Base-by-base conservation (phyloP, 2,888 invertebrate species). In the Zaprionus bogoriensis region DNA sequence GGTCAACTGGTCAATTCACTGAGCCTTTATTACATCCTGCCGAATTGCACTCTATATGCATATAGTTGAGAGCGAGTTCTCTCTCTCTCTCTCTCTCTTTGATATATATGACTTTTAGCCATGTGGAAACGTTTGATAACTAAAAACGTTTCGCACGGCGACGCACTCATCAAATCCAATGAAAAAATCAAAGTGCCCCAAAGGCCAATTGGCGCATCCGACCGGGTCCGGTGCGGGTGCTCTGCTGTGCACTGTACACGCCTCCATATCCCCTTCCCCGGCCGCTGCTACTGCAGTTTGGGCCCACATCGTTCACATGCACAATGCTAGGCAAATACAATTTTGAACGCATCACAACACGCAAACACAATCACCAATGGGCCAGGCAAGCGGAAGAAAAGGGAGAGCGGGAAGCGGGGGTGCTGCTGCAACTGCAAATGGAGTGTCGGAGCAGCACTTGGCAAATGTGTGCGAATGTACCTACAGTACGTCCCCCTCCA, bases 291-390 rank as follows among this genome's bases (percentile, higher is more conserved):
- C 9, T 30, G 3, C 30, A 3, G n/a, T 10, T 10, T 30, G 17
- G 52, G 4, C 19, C 45, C 48, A 12, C 36, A 2, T 3, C 19
- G 23, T 23, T 19, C 65, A 68, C 25, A 52, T 45, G 53, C 60
- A 80, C 78, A 84, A 72, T 81, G 60, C 79, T 81, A 85, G 73
- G 82, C 87, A 80, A 80, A 80, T 80, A 80, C 80, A 80, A 80
- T 80, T 80, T 80, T 80, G 80, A 83, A 79, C 80, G 80, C 87
- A 81, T 83, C 87, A 77, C 87, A 81, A 87, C 87, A 87, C 84
- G 87, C 85, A 87, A 87, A 81, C 85, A 84, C 81, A 81, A 84
- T 84, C 87, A 84, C 78, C 68, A 58, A 65, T 54, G 63, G 62
- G 63, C 41, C 1, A 19, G 52, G 47, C 25, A 19, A 45, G 42